A percentile compares a stretch with the other conserved stretches of the same genome.
phyloP scores from a whole-genome alignment of 2,888 invertebrate species.

The Chrysodeixis includens region DNA sequence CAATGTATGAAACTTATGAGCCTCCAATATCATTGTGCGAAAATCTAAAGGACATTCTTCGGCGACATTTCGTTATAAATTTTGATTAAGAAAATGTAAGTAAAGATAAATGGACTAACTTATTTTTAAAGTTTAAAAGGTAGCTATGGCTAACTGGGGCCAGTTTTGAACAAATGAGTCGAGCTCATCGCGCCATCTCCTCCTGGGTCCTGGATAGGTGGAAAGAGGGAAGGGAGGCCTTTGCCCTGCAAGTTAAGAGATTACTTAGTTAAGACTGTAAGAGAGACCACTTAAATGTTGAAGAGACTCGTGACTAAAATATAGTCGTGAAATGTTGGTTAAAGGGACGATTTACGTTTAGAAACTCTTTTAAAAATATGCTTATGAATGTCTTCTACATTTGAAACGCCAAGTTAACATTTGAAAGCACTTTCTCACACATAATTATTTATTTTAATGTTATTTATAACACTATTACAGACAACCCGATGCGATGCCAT shows the following conservation, averaged over 20 bases:
- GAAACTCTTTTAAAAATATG: neutral
- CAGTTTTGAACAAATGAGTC: no score
- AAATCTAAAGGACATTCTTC: neutral
- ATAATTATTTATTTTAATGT: no score
- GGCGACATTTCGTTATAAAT: neutral
- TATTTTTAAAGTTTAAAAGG: neutral
- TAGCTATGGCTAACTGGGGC: no score
- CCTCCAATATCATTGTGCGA: neutral
- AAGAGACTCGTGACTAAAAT: neutral
- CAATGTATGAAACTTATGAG: neutral
- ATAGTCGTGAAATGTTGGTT: neutral
- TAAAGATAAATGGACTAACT: neutral
- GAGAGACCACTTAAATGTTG: conserved; percentile 1
- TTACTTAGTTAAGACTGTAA: neutral
- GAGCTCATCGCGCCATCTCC: no score
- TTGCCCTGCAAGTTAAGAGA: no score
- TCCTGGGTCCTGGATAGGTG: no score
- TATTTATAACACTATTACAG: no score
- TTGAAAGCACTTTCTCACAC: no score
- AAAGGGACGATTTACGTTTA: neutral
- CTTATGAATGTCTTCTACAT: neutral
- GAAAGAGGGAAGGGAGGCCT: no score
- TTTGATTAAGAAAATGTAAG: neutral
- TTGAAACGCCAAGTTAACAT: neutral
- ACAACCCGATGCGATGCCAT: no score